These are phyloP conservation scores for Agonopterix alstromeriana DNA, from an alignment of 2,888 invertebrate genomes.

Conservation along the genomic window DNA sequence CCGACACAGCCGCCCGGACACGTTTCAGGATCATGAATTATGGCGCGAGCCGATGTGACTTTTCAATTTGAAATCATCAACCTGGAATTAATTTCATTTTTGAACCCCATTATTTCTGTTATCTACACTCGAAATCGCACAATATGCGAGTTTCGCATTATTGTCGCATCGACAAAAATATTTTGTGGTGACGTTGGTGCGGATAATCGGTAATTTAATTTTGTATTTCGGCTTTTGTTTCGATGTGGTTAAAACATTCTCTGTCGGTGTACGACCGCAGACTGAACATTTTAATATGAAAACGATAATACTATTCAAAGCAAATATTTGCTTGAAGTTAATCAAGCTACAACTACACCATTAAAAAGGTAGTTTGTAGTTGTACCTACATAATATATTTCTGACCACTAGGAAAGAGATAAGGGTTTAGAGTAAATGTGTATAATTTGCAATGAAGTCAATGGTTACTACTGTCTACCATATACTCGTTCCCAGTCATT, in stretches of 20 bases:
- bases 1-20: constrained; percentile 71
- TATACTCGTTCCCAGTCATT: no score
- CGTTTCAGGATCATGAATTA: constrained; percentile 77
- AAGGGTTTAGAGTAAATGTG: no score
- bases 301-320: not conserved
- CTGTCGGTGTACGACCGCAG: constrained; percentile 17
- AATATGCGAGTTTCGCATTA: constrained; percentile 72
- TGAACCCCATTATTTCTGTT: constrained; percentile 76
- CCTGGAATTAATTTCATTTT: constrained; percentile 78
- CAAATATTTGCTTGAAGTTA: no score
- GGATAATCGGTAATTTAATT: constrained; percentile 47
- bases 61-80: constrained; percentile 79
- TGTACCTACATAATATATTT: no score
- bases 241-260: constrained; percentile 9
- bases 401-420: no score
- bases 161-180: constrained; percentile 67
- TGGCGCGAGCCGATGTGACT: constrained; percentile 76
- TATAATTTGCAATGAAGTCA: no score
- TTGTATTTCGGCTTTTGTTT: constrained; percentile 35
- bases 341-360: no score
- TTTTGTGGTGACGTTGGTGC: constrained; percentile 33
- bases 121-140: constrained; percentile 68
- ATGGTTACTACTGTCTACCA: no score
- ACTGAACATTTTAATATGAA: constrained; percentile 2
- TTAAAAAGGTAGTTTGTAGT: no score